These are phyloP conservation scores for Alethe diademata DNA, from an alignment of 2,113 vertebrate species.

Conservation along the genomic window DNA sequence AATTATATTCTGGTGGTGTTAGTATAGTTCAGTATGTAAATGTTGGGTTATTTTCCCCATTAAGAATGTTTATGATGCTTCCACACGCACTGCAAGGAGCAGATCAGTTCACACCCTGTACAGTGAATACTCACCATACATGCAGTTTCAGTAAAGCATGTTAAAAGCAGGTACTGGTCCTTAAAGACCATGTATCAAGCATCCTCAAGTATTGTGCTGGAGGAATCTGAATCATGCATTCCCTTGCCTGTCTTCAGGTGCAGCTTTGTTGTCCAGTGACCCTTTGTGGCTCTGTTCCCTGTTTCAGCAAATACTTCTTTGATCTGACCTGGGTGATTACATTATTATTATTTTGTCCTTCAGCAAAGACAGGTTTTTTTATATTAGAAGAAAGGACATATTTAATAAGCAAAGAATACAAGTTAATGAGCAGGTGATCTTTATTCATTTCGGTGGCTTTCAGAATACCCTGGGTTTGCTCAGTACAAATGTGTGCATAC, in stretches of 20 bases:
- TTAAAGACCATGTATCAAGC: background rate
- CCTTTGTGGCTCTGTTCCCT: background rate
- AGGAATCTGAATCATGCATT: background rate
- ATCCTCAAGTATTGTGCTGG: background rate
- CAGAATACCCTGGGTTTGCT: background rate
- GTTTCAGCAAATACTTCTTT: background rate
- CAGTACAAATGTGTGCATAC: background rate
- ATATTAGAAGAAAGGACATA: background rate
- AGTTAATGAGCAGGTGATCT: background rate
- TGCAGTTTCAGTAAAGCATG: background rate
- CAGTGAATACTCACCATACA: background rate
- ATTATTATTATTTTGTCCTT: constrained; percentile 7
- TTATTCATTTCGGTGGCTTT: background rate
- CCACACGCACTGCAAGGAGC: background rate
- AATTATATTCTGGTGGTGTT: background rate
- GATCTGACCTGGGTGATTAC: background rate
- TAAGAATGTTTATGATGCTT: background rate
- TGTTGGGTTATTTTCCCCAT: background rate
- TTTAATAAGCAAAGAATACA: constrained; percentile 2
- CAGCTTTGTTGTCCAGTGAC: background rate
- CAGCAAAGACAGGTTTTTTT: background rate
- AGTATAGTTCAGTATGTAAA: background rate
- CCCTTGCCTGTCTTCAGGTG: background rate
- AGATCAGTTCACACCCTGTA: background rate
- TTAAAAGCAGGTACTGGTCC: background rate